phyloP scores from a whole-genome alignment of 2,113 vertebrate species.

The Zapornia atra region DNA sequence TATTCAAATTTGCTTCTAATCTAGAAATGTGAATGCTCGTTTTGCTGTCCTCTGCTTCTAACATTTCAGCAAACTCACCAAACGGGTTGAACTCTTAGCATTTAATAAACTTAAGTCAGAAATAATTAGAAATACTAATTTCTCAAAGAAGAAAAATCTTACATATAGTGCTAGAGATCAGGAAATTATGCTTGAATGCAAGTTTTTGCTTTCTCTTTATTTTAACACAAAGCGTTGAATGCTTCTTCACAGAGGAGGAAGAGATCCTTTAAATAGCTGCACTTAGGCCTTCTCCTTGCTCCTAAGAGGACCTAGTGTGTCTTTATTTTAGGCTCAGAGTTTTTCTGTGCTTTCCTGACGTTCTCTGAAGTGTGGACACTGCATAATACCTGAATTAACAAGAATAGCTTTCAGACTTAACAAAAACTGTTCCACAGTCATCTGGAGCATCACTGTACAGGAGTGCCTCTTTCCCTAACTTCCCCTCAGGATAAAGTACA shows the following conservation, averaged over 20 bases:
- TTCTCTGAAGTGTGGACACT: constrained; percentile 21
- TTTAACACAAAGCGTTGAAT: not conserved
- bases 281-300: not conserved
- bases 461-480: constrained; percentile 15
- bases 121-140: not conserved
- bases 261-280: not conserved
- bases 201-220: not conserved
- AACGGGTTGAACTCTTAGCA: not conserved
- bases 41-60: not conserved
- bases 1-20: not conserved
- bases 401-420: constrained; percentile 39
- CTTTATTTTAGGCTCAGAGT: constrained; percentile 40
- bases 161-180: not conserved
- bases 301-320: constrained; percentile 1
- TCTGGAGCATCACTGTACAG: constrained; percentile 32
- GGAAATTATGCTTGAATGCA: not conserved
- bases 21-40: not conserved
- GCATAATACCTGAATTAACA: constrained; percentile 28
- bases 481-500: constrained; percentile 12
- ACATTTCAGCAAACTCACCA: not conserved
- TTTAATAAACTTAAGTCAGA: not conserved
- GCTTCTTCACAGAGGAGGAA: not conserved
- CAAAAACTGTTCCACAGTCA: not conserved
- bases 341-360: not conserved
- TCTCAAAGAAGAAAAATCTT: not conserved